Evolutionary conservation across 2,888 invertebrate genomes (phyloP), one percentile per base, ranked within the genome.

Genomic region (Microctonus aethiopoides): DNA sequence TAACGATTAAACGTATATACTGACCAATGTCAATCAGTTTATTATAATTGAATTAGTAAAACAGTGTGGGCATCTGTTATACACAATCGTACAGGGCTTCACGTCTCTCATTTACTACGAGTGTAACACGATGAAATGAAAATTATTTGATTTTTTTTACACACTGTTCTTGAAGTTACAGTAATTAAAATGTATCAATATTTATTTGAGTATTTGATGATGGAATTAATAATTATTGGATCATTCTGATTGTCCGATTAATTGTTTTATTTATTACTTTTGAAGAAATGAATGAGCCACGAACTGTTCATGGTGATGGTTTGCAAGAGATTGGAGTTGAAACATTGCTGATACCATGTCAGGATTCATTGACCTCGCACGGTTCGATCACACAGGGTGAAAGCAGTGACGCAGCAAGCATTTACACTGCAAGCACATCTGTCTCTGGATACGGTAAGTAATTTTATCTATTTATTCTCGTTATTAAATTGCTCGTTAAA

Each of bases 341-440:
- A 59, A 75, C 78, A 26, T 75, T 78, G 64, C 74, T 76, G 60
- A 79, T 75, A 72, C 77, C 75, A 75, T 81, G 81, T 78, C 83
- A 81, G 74, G 85, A 85, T 52, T 77, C 80, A 51, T 77, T 81
- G 39, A 77, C 79, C 9, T 75, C 79, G 54, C 84, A 84, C 77
- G 81, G 82, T 70, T 72, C 81, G 56, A 76, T 46, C 46, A n/a
- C 77, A 0, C 83, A 83, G 74, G 81, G 82, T 34, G 86, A 85
- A 70, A 78, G 84, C 70, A 83, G 82, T 62, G 86, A 86, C 78
- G 85, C 81, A 68, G 78, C 83, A 63, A 86, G 86, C 72, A 80
- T 84, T 74, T 85, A 82, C 57, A 86, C 86, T 68, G 84, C 85
- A 59, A 86, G 85, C 68, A 85, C 86, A 24, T 85, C 85, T 11